Conservation (phyloP, 2,888 invertebrate species). For the Hydropsyche betteni region DNA sequence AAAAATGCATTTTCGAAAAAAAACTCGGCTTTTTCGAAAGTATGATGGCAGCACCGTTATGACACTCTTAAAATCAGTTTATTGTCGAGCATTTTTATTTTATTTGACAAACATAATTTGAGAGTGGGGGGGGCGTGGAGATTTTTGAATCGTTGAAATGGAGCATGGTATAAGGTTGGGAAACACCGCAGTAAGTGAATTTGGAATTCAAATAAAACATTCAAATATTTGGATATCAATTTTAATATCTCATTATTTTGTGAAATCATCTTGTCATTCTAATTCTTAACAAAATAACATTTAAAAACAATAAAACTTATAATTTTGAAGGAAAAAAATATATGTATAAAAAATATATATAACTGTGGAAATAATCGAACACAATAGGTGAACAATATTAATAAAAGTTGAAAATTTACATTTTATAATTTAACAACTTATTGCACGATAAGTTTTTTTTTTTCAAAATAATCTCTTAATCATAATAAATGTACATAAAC, state of each 20-base stretch:
- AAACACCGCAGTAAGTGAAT: not conserved
- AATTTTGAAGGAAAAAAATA: conserved; percentile 44
- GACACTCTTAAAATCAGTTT: too few species aligned
- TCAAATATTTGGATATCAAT: conserved; percentile 35
- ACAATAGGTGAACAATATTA: conserved; percentile 50
- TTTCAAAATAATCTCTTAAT: conserved; percentile 35
- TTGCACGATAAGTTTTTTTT: conserved; percentile 41
- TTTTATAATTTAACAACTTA: conserved; percentile 41
- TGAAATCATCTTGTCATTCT: conserved; percentile 44
- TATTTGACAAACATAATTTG: too few species aligned
- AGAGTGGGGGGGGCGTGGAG: too few species aligned
- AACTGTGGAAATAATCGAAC: conserved; percentile 49
- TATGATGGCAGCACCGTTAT: too few species aligned
- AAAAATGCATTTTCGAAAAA: too few species aligned
- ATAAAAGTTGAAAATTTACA: conserved; percentile 37
- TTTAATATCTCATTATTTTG: conserved; percentile 48
- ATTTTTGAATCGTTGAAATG: too few species aligned
- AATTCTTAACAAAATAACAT: conserved; percentile 52
- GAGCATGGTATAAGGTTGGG: too few species aligned
- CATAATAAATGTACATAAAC: not conserved
- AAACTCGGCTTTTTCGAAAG: too few species aligned
- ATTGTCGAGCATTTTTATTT: too few species aligned
- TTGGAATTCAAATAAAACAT: conserved; percentile 40
- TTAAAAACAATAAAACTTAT: conserved; percentile 48
- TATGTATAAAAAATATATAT: conserved; percentile 34